Conservation (phyloP, 2,797 vertebrate species). For the Crenichthys baileyi region DNA sequence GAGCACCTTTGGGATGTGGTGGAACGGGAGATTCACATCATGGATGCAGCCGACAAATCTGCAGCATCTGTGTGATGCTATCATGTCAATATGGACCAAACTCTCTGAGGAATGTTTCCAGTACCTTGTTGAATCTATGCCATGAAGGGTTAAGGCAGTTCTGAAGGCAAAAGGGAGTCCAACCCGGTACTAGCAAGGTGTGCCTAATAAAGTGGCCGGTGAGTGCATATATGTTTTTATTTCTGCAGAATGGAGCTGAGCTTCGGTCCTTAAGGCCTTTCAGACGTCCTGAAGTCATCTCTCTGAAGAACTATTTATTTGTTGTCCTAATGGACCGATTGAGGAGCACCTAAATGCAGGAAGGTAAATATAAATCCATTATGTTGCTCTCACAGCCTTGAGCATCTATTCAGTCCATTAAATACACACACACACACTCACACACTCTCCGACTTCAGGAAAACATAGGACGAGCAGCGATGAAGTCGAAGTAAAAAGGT, state of each 20-base stretch:
- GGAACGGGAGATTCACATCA: too few species aligned
- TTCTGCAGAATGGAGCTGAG: background rate
- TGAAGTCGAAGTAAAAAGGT: background rate
- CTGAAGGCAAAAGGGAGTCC: too few species aligned
- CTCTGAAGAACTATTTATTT: slow-evolving; percentile 2
- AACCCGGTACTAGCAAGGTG: too few species aligned
- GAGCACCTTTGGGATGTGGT: too few species aligned
- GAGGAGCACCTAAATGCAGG: slow-evolving; percentile 13
- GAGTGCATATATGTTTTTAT: too few species aligned
- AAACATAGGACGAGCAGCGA: background rate
- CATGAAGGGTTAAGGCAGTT: too few species aligned
- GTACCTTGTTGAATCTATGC: too few species aligned
- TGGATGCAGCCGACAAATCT: too few species aligned
- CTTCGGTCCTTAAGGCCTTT: slow-evolving; percentile 1
- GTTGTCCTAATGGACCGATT: slow-evolving; percentile 43
- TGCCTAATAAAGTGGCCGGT: too few species aligned
- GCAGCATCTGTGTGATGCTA: too few species aligned
- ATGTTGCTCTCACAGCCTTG: slow-evolving; percentile 41
- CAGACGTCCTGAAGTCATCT: background rate
- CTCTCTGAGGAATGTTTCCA: too few species aligned
- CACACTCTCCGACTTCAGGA: background rate
- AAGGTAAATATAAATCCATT: slow-evolving; percentile 58
- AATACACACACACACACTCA: slow-evolving; percentile 19
- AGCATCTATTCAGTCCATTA: slow-evolving; percentile 40
- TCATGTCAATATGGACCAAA: too few species aligned